Conservation (phyloP, 2,888 invertebrate genomes). For the Stenurella melanura region DNA sequence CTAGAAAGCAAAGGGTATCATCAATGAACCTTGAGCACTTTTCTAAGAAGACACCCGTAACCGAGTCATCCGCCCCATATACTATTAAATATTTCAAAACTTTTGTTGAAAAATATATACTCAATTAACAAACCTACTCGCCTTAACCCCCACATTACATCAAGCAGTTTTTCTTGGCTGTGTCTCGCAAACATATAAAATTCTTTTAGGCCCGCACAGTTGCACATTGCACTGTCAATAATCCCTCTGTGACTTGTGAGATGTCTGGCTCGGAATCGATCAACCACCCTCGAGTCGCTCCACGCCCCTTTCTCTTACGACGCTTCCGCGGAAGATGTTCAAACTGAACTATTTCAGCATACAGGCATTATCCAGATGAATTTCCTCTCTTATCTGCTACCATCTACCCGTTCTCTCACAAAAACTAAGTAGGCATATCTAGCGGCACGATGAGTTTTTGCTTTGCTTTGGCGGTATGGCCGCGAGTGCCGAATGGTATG, state of each 20-base stretch:
- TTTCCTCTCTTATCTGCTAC: constrained; percentile 2
- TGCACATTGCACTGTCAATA: not conserved
- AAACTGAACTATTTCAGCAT: not conserved
- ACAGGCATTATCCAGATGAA: constrained; percentile 15
- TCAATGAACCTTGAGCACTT: too few species aligned
- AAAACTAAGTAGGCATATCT: constrained; percentile 1
- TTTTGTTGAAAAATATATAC: too few species aligned
- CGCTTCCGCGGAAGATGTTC: constrained; percentile 14
- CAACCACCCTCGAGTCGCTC: not conserved
- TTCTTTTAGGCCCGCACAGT: not conserved
- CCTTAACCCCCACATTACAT: not conserved
- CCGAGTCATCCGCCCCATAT: too few species aligned
- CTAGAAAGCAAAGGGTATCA: too few species aligned
- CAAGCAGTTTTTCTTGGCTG: not conserved
- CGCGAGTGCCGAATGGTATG: not conserved
- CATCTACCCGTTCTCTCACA: not conserved
- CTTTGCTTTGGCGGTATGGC: not conserved
- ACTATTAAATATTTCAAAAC: too few species aligned
- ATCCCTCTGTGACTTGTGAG: not conserved
- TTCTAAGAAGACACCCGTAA: too few species aligned
- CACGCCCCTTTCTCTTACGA: not conserved
- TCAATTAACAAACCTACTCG: too few species aligned
- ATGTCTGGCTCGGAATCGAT: constrained; percentile 10
- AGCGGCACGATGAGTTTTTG: not conserved
- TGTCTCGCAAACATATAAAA: not conserved